phyloP scores from a whole-genome alignment of 1,140 invertebrate genomes.

The Cataglyphis hispanica region DNA sequence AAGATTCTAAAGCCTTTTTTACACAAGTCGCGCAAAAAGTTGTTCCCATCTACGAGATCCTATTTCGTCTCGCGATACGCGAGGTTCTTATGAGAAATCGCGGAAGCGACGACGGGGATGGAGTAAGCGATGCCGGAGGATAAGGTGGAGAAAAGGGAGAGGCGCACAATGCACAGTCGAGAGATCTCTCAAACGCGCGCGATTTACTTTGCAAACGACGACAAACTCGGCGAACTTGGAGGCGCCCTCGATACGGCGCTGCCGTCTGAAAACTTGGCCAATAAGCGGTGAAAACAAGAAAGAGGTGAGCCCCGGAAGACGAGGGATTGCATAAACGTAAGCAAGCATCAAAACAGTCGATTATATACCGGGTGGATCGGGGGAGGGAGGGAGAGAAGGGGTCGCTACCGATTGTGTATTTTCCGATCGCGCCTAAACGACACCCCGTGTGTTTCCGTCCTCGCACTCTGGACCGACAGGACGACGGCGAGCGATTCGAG shows the following conservation, averaged over 20 bases:
- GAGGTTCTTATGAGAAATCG: constrained; percentile 58
- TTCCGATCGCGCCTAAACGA: constrained; percentile 3
- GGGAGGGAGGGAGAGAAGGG: no score
- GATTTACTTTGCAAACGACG: constrained; percentile 78
- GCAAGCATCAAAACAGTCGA: constrained; percentile 76
- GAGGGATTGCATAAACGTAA: constrained; percentile 72
- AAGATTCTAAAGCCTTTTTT: constrained; percentile 15
- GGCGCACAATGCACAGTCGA: constrained; percentile 29
- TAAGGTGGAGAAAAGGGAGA: constrained; percentile 3
- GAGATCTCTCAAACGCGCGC: constrained; percentile 65
- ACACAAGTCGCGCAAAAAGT: constrained; percentile 28
- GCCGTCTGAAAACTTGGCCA: constrained; percentile 80
- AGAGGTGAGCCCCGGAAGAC: constrained; percentile 63
- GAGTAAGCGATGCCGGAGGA: constrained; percentile 6
- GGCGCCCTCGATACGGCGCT: constrained; percentile 77
- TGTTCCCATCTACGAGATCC: constrained; percentile 30
- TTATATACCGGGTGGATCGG: constrained; percentile 69
- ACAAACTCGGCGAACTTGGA: constrained; percentile 71
- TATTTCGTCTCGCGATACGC: constrained; percentile 35
- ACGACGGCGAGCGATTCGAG: not conserved
- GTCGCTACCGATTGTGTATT: constrained; percentile 8
- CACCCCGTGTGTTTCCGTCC: not conserved
- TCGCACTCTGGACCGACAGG: not conserved
- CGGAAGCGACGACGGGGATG: constrained; percentile 23
- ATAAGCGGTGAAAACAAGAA: constrained; percentile 80